Conservation (phyloP, 1,140 invertebrate genomes). For the Solen grandis region DNA sequence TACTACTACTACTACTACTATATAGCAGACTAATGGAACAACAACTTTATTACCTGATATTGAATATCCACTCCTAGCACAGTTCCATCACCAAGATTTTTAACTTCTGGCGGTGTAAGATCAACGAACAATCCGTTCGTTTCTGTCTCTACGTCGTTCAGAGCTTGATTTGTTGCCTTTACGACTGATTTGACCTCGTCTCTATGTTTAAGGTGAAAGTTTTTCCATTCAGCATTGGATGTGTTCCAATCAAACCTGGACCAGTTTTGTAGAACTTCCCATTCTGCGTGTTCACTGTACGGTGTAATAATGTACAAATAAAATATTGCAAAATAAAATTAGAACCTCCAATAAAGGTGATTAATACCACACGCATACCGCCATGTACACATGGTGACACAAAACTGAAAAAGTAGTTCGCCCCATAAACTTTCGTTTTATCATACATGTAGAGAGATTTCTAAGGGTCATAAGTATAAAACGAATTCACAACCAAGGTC, state of each 20-base stretch:
- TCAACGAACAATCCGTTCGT: conserved; percentile 52
- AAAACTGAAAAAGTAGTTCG: no score
- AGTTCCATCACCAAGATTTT: conserved; percentile 36
- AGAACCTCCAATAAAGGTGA: no score
- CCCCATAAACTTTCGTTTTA: no score
- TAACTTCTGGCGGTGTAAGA: conserved; percentile 35
- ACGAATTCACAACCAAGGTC: no score
- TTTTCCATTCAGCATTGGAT: conserved; percentile 28
- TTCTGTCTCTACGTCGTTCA: conserved; percentile 14
- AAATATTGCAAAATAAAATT: no score
- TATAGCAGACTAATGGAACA: no score
- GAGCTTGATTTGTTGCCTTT: conserved; percentile 41
- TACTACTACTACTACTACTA: no score
- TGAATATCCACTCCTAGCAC: conserved; percentile 19
- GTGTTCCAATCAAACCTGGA: conserved; percentile 5
- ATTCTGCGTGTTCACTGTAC: neutral
- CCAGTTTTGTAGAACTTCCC: conserved; percentile 34
- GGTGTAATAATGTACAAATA: no score
- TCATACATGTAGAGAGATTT: no score
- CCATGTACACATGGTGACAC: no score
- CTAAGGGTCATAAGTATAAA: no score
- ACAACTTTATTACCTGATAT: conserved; percentile 57
- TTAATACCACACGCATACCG: no score
- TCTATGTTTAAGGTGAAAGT: conserved; percentile 36
- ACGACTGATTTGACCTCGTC: conserved; percentile 32